Evolutionary conservation across 2,797 vertebrate species (phyloP), one percentile per base, ranked within the genome.

Genomic region (Sebastiscus albofasciatus): DNA sequence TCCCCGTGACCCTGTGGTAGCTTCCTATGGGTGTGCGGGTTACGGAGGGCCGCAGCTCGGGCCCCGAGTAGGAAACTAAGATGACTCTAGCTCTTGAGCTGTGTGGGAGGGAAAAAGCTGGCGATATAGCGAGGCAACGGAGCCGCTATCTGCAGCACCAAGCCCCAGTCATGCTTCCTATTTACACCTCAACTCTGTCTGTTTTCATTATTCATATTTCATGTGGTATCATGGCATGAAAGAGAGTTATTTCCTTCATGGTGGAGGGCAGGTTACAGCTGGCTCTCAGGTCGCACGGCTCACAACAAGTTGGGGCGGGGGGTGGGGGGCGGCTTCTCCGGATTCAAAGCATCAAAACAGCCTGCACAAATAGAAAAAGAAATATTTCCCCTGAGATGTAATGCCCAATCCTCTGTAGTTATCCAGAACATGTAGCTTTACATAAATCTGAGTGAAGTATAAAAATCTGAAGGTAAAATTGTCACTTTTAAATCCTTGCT

Each of bases 181-280:
- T 94, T 93, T 89, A 91, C 89, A 83, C 90, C 75, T 67, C 86
- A 64, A 42, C 81, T 77, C 74, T 80, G 84, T 81, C 84, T 89
- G 80, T 91, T 92, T 93, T 90, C 83, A 89, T 92, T 94, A 94
- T 95, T 94, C 86, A 93, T 94, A 90, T 95, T 94, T 93, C 87
- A 94, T 92, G 84, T 93, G 78, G 82, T 90, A 89, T 93, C 84
- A 84, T 84, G 78, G 73, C 87, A 93, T 93, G 90, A 94, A 93
- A 94, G 88, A 85, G 75, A 75, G 77, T 87, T 91, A 77, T 93
- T 92, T 93, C 80, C 75, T 87, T 90, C 86, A 79, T 80, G 82
- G 87, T 83, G 69, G 77, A 92, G 87, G 89, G 85, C 87, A 88
- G 88, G 88, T 90, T 91, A 81, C 29, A 71, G 88, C 88, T 92